Base-by-base conservation (phyloP, 2,797 vertebrate genomes). In the Melanotaenia boesemani region DNA sequence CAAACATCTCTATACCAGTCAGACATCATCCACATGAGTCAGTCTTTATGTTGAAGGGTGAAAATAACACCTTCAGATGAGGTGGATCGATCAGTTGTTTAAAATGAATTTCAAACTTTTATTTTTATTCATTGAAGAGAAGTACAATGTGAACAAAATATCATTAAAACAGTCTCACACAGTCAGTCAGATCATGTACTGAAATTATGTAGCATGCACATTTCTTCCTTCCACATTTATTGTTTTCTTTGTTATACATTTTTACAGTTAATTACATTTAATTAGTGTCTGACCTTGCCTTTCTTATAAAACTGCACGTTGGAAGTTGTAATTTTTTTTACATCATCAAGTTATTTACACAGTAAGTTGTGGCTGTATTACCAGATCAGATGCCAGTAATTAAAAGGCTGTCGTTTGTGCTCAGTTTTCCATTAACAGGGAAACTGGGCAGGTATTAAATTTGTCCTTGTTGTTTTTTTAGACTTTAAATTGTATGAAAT, bases 391-490 rank as follows among this genome's bases (percentile, higher is more conserved):
- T 22, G n/a, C 48, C 20, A 10, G 20, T 22, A 22, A 50, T 50
- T 50, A 50, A 50, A n/a, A 50, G n/a, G 48, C n/a, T 22, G 48
- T n/a, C 10, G n/a, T 22, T 50, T 50, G 48, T 50, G 48, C n/a
- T 48, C 44, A 4, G 7, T 50, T 50, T 50, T 22, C 48, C 20
- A 50, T 22, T 50, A 22, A 50, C 20, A 22, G 20, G 48, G 18
- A 22, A 50, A 50, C 20, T 50, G n/a, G 48, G 18, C 20, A 37
- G 68, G 41, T 34, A 37, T 72, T 16, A 37, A 28, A 70, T 20
- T 78, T 69, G 44, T 76, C 59, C 61, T 66, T 36, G 50, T 59
- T 67, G 50, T 22, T 41, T 55, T 55, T 59, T 74, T 34, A 24
- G 34, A 28, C 46, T 56, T 61, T 37, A 46, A 66, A 65, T 59